Base-by-base conservation (phyloP, 1,140 invertebrate genomes). In the Diploscapter pachys region DNA sequence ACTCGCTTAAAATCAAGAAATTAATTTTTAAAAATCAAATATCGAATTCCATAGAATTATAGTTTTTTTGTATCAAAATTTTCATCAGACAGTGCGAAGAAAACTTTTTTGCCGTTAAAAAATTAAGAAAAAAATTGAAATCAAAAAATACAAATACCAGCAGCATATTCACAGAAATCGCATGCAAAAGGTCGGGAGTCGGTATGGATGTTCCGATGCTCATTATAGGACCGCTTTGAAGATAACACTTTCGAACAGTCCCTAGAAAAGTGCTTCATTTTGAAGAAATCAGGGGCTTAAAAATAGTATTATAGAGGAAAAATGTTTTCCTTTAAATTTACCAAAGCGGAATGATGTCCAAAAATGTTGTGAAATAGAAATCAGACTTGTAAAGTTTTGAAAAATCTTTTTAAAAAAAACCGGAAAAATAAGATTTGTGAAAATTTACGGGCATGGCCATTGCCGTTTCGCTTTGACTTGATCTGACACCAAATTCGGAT, bases 111-210 rank as follows among this genome's bases (percentile, higher is more conserved):
- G 31, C 31, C 1, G 31, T 31, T 31, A 31, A 31, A 31, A 31
- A 31, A 31, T 31, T n/a, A n/a, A n/a, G n/a, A n/a, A n/a, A n/a
- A n/a, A n/a, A n/a, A n/a, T n/a, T n/a, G n/a, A n/a, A n/a, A n/a
- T 31, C 31, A 31, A 31, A 31, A 31, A 31, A 31, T 31, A 31
- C 0, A 31, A 31, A 31, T 31, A 84, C 83, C 83, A 71, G 83
- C 82, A 48, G 83, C 82, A 76, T 85, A 84, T 6, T 81, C 77
- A 68, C 83, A 84, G 53, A 83, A 63, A 48, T 84, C 81, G 71
- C 83, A 84, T 51, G 59, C 66, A 74, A 85, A 85, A 3, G 83
- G 83, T 50, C 83, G 66, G 8, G 51, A 63, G 31, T 84, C 54
- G 48, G 65, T 79, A 61, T 83, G 81, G n/a, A 82, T 77, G 62